Evolutionary conservation across 2,113 vertebrate species (phyloP), one percentile per base, ranked within the genome.

Genomic region (Lepus timidus): DNA sequence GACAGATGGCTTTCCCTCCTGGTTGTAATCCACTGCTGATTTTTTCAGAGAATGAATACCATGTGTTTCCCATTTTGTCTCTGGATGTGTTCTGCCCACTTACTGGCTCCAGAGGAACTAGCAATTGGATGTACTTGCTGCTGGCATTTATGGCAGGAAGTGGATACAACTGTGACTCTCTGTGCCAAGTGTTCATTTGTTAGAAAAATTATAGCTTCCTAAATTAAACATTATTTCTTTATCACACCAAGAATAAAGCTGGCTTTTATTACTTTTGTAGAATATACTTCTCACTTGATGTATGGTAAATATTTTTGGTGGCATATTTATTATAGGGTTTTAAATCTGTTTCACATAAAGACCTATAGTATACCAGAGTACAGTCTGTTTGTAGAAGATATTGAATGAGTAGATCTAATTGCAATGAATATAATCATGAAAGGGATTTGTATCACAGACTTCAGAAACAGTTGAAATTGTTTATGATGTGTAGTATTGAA

Each of bases 1-100:
- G 92, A 97, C 97, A 97, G 97, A 97, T 97, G 97, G 97, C 90
- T 85, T 96, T 61, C 39, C 82, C 79, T 95, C 90, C 74, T 93
- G 95, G 75, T 93, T 94, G 71, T 89, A 83, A 80, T 85, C 87
- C 71, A 86, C 64, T 95, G 81, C 87, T 90, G 86, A 79, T 96
- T 95, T 95, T 94, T 81, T 52, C 76, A 85, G 88, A 92, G 93
- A 95, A 88, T 84, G 91, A 94, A 96, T 95, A 52, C 90, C 95
- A 92, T 95, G 97, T 93, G 95, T 95, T 97, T 36, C 3, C 33
- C 92, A 31, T 96, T 91, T 97, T 96, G 96, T 96, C 93, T 95
- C 0, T 93, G 75, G 80, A 71, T 96, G 29, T 94, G 36, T 92
- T 90, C 97, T 97, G 85, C 97, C 96, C 88, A 96, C 95, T 97